Base-by-base conservation (phyloP, 2,113 vertebrate genomes). In the Ptilonorhynchus violaceus region DNA sequence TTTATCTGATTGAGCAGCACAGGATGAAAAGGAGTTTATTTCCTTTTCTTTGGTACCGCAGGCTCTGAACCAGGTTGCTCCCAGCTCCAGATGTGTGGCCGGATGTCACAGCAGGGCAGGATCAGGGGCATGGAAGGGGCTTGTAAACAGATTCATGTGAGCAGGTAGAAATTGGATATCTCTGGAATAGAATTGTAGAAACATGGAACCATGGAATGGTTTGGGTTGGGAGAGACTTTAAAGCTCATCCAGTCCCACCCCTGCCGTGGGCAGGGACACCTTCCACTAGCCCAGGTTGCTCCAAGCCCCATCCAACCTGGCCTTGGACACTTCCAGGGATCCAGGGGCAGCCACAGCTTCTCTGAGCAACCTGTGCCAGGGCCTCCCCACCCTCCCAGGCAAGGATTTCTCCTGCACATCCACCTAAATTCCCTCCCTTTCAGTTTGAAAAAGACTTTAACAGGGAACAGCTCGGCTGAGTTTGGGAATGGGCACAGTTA, bases 381-480 rank as follows among this genome's bases (percentile, higher is more conserved):
- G 24, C 35, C 83, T 75, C 4, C 2, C 27, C 72, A n/a, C 56
- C 23, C 15, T n/a, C 2, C 0, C n/a, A 30, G 46, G 13, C 8
- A 21, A 7, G 5, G 9, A 39, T 67, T 73, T 52, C 44, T 82
- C 13, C 46, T 12, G 16, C 7, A 28, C 20, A 37, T 28, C 33
- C 33, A 17, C 20, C 16, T 9, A 15, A 75, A 82, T 47, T 6
- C 15, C 20, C 20, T 5, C 39, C 30, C 16, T 30, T 60, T 14
- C 46, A n/a, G 9, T 60, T 17, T 46, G 30, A 68, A 37, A 24
- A 2, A 82, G 37, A 8, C 2, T 13, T 37, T 73, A 66, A 49
- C 15, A 25, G 28, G 13, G 27, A 7, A 41, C 10, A 52, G 0
- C 14, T 85, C 23, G 44, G 7, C 31, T 87, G 15, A 6, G 20